These are phyloP conservation scores for Cephalopterus ornatus DNA, from an alignment of 2,113 vertebrate species.

Conservation along the genomic window DNA sequence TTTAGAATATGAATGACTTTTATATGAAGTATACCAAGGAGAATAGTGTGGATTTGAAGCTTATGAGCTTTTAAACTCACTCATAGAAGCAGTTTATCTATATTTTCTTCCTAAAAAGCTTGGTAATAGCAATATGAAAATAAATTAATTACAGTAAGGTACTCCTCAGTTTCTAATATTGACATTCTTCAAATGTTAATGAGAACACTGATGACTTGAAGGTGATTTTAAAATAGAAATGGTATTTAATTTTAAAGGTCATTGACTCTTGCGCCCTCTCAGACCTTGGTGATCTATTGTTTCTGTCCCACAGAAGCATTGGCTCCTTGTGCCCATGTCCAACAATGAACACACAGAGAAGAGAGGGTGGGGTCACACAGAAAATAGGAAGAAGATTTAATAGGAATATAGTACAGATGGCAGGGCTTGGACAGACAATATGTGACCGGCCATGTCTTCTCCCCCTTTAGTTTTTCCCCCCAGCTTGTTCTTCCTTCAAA, in stretches of 20 bases:
- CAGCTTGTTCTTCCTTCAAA: not conserved
- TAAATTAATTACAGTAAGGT: not conserved
- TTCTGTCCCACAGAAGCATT: not conserved
- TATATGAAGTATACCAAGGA: not conserved
- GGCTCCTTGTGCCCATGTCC: not conserved
- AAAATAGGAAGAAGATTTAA: not conserved
- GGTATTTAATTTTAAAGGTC: not conserved
- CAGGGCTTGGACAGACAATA: not conserved
- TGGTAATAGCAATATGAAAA: not conserved
- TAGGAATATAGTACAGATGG: not conserved
- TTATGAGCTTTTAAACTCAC: not conserved
- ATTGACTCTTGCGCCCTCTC: not conserved
- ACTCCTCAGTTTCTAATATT: not conserved
- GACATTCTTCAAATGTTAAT: not conserved
- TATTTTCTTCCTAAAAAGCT: not conserved
- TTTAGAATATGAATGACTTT: not conserved
- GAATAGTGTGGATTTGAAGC: not conserved
- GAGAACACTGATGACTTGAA: not conserved
- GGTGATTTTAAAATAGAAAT: not conserved
- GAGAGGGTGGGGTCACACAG: not conserved
- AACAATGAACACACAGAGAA: not conserved
- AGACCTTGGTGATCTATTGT: not conserved
- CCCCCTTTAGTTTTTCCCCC: not conserved
- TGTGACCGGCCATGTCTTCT: not conserved
- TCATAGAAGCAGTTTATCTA: not conserved